phyloP scores from a whole-genome alignment of 2,888 invertebrate species.

The Eupithecia subumbrata region DNA sequence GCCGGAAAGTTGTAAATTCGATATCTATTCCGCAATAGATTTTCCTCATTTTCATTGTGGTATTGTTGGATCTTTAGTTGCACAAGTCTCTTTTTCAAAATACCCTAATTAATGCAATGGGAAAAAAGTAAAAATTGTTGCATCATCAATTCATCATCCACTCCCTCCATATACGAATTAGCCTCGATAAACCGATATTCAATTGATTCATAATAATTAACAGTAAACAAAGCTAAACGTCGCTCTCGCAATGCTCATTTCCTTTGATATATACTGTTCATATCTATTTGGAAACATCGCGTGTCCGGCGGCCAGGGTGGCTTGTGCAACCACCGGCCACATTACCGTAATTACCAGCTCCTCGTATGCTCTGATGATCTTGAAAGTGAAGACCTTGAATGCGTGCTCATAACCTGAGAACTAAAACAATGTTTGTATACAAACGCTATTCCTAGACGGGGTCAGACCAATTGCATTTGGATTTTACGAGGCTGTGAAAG shows the following conservation, averaged over 20 bases:
- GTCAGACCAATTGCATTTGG: conserved; percentile 35
- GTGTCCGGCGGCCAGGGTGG: conserved; percentile 53
- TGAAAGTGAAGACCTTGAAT: conserved; percentile 82
- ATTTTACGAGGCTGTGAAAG: conserved; percentile 38
- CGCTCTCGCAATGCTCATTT: conserved; percentile 56
- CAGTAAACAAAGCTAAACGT: conserved; percentile 47
- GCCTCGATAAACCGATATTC: conserved; percentile 12
- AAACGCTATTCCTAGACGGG: conserved; percentile 53
- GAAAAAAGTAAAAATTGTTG: not conserved
- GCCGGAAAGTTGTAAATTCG: conserved; percentile 5
- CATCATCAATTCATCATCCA: conserved; percentile 11
- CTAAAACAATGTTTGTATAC: conserved; percentile 73
- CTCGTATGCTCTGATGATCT: conserved; percentile 78
- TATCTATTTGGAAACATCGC: conserved; percentile 66
- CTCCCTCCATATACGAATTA: not conserved
- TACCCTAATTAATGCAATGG: not conserved
- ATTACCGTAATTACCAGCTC: conserved; percentile 76
- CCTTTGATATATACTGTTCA: conserved; percentile 50
- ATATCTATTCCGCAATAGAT: conserved; percentile 3
- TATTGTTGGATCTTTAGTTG: not conserved
- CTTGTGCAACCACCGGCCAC: conserved; percentile 69
- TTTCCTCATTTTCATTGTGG: not conserved
- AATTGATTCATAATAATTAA: conserved; percentile 33
- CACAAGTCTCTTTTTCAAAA: not conserved
- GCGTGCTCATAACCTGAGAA: conserved; percentile 69